Base-by-base conservation (phyloP, 2,888 invertebrate genomes). In the Drosophila nr. fundita region DNA sequence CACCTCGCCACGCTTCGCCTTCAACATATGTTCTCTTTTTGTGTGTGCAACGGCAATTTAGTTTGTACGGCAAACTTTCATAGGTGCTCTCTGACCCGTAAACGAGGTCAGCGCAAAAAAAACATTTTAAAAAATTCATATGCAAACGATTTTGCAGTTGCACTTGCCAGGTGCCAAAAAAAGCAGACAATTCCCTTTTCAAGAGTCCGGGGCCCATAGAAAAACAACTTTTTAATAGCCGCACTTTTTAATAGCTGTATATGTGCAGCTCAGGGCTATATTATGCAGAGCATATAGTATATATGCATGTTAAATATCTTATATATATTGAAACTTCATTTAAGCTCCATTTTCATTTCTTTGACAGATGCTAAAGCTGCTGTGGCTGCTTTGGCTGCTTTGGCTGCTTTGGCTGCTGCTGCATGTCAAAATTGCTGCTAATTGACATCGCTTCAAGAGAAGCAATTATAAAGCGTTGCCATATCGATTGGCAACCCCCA, bases 91-190 rank as follows among this genome's bases (percentile, higher is more conserved):
- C 85, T 85, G 85, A 85, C 85, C 85, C 86, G 88, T 87, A 85
- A 85, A 87, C 88, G 85, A 80, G 85, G 85, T 87, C 85, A 85
- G 77, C 80, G 83, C 68, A 81, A 83, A 83, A 45, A 45, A 85
- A 84, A 81, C 88, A 85, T 85, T 85, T 85, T 85, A 83, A 87
- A 85, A 85, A 87, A 85, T 85, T 87, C 85, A 85, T 85, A 85
- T 83, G 85, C 88, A 87, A 85, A 85, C 85, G 85, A 83, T 85
- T 85, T 87, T 80, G 57, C 87, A 79, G 77, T 76, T 87, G 87
- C 87, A 78, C 76, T 78, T 77, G 70, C 67, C 67, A 76, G 84
- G 87, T 84, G 82, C 82, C 87, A 80, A 76, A 76, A 76, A 80
- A 73, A 68, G 58, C 68, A 68, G 68, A 76, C 76, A 76, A 70